Percentiles rank a stretch among this genome's conserved stretches.
Evolutionary conservation across 35 echinoderm and acorn worm species (phyloP).

Genomic region (Patiria miniata): DNA sequence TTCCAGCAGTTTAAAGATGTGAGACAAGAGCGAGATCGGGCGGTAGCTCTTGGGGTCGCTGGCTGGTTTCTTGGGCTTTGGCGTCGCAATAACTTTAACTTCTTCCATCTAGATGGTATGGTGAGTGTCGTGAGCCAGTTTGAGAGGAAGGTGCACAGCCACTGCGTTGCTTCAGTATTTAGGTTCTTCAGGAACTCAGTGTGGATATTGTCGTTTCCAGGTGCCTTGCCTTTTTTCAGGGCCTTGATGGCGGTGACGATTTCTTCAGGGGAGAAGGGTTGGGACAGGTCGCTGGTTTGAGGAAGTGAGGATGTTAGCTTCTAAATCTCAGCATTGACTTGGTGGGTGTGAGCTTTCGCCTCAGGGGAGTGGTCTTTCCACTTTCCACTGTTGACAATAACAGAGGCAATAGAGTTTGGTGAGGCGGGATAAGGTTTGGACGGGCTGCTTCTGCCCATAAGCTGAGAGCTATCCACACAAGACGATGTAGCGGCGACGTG

Average conservation of each 20-base stretch:
- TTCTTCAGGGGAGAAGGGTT: neutral
- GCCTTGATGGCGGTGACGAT: neutral
- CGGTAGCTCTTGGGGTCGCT: slow-evolving; percentile 23
- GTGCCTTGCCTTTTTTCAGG: neutral
- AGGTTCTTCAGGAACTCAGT: slow-evolving; percentile 33
- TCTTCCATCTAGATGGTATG: slow-evolving; percentile 41
- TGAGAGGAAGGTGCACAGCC: neutral
- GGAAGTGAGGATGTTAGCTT: too few species aligned
- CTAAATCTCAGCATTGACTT: too few species aligned
- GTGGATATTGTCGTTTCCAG: slow-evolving; percentile 27
- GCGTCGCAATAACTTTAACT: neutral
- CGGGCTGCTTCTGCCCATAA: too few species aligned
- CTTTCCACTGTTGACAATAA: too few species aligned
- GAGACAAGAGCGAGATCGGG: neutral
- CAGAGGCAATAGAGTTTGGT: too few species aligned
- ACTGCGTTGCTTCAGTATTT: neutral
- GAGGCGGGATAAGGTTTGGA: too few species aligned
- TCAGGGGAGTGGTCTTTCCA: too few species aligned
- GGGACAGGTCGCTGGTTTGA: too few species aligned
- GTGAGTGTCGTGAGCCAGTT: neutral
- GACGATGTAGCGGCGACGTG: too few species aligned
- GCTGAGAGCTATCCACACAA: too few species aligned
- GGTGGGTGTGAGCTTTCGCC: too few species aligned
- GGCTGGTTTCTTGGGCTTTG: slow-evolving; percentile 36
- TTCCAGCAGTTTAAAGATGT: neutral